Conservation (phyloP, 2,888 invertebrate genomes). For the Abrostola tripartita region DNA sequence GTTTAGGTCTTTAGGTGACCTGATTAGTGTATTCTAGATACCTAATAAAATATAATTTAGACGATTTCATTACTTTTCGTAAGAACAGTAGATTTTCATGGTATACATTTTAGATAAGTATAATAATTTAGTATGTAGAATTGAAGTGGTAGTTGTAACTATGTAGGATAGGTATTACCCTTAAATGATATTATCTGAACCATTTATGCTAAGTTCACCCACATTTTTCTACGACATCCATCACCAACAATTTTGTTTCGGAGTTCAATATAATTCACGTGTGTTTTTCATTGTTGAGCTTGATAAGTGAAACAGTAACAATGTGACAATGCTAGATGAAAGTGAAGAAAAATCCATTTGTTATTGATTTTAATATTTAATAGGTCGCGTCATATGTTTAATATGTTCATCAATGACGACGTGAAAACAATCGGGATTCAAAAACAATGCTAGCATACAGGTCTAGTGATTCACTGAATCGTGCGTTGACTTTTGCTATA, state of each 20-base stretch:
- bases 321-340: constrained; percentile 35
- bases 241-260: background rate
- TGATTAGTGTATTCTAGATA: no score
- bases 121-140: no score
- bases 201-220: background rate
- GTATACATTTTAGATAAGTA: no score
- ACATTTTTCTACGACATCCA: background rate
- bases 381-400: constrained; percentile 72
- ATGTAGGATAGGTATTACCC: no score
- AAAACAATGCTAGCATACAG: constrained; percentile 81
- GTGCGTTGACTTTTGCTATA: constrained; percentile 65
- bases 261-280: background rate
- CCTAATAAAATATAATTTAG: no score
- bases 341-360: constrained; percentile 36
- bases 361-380: constrained; percentile 52
- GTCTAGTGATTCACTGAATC: constrained; percentile 75
- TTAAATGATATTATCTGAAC: no score
- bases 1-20: no score
- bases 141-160: no score
- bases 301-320: constrained; percentile 7
- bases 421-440: constrained; percentile 77
- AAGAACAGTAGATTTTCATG: no score
- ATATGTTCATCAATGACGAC: constrained; percentile 69
- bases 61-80: no score
- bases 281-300: background rate